Percentiles rank a stretch among this genome's conserved stretches.
Evolutionary conservation across 2,888 invertebrate species (phyloP).

Genomic region (Ectropis crepuscularia): DNA sequence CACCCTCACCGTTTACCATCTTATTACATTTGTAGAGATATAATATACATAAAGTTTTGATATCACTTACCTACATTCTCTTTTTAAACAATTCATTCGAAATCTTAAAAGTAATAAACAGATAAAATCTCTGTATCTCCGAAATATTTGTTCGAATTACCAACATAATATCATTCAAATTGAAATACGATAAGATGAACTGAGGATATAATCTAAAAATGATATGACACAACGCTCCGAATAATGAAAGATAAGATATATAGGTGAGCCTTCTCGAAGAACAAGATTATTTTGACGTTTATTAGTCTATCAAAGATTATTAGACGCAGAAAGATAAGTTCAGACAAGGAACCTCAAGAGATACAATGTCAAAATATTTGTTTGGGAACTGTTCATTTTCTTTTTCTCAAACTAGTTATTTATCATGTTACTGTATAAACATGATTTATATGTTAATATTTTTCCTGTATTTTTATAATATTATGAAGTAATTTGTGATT

Average conservation of each 20-base stretch:
- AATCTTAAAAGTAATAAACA: slow-evolving; percentile 10
- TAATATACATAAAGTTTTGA: no score
- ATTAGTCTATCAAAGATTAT: slow-evolving; percentile 54
- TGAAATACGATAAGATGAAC: slow-evolving; percentile 28
- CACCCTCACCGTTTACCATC: no score
- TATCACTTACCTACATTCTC: no score
- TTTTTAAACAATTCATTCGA: no score
- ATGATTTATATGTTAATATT: no score
- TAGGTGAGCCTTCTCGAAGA: slow-evolving; percentile 41
- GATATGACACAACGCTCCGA: slow-evolving; percentile 50
- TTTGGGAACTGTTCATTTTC: slow-evolving; percentile 26
- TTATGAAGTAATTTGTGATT: no score
- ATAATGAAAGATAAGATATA: slow-evolving; percentile 68
- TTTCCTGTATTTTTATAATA: no score
- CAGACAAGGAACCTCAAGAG: slow-evolving; percentile 46
- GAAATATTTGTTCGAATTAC: slow-evolving; percentile 28
- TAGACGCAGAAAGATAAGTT: slow-evolving; percentile 48
- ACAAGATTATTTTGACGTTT: slow-evolving; percentile 54
- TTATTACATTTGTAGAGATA: no score
- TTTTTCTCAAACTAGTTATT: no score
- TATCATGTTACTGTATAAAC: no score
- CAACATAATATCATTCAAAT: slow-evolving; percentile 21
- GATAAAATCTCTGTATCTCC: slow-evolving; percentile 22
- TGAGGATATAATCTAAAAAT: slow-evolving; percentile 29
- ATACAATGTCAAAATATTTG: slow-evolving; percentile 67